Conservation (phyloP, 2,888 invertebrate genomes). For the Leptopilina syphax region DNA sequence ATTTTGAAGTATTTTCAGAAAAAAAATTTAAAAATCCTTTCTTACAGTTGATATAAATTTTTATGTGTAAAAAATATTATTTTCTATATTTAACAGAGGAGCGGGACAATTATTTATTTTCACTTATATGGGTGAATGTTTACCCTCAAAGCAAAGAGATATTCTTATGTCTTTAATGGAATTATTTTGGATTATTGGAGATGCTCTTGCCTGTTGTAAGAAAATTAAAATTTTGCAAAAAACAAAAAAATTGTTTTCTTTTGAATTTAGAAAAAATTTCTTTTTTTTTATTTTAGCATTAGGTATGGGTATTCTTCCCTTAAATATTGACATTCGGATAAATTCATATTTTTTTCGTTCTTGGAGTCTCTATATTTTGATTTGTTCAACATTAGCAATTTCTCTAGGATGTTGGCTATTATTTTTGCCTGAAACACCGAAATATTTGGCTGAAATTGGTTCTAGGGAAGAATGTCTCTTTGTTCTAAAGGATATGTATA, state of each 20-base stretch:
- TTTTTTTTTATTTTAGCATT: no score
- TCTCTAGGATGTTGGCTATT: constrained; percentile 82
- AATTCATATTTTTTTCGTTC: constrained; percentile 75
- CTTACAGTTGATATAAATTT: no score
- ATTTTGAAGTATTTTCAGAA: no score
- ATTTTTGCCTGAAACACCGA: constrained; percentile 88
- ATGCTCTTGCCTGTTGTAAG: constrained; percentile 84
- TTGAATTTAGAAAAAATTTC: neutral
- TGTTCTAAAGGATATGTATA: constrained; percentile 83
- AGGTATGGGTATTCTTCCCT: no score
- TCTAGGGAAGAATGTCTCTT: constrained; percentile 84
- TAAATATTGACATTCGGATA: no score
- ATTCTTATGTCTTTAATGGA: constrained; percentile 90
- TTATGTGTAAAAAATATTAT: no score
- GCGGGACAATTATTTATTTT: constrained; percentile 89
- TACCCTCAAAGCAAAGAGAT: constrained; percentile 86
- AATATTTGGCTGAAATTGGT: constrained; percentile 87
- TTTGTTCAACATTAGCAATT: constrained; percentile 84
- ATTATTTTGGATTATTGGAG: constrained; percentile 88
- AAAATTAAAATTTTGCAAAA: neutral
- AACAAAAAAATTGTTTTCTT: no score
- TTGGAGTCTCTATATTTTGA: constrained; percentile 88
- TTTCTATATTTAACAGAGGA: constrained; percentile 78
- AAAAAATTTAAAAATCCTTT: no score
- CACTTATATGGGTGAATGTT: constrained; percentile 89